A percentile compares a stretch with the other conserved stretches of the same genome.
Evolutionary conservation across 2,113 vertebrate species (phyloP).

Genomic region (Vanacampus margaritifer): DNA sequence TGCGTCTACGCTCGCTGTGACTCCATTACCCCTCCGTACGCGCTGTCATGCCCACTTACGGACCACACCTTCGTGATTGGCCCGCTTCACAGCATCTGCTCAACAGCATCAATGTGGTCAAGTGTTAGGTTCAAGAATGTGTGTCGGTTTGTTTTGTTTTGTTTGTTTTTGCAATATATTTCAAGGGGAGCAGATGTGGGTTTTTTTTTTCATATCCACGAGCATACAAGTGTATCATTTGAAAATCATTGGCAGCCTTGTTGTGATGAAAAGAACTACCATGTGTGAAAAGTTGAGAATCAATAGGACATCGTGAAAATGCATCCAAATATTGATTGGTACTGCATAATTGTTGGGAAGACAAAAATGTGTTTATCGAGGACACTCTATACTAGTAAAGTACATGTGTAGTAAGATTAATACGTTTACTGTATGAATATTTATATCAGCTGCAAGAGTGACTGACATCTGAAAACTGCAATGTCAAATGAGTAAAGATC

Average conservation of each 20-base stretch:
- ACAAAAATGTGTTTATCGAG: neutral
- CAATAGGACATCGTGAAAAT: neutral
- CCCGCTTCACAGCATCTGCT: slow-evolving; percentile 7
- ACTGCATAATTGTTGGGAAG: neutral
- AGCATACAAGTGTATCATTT: neutral
- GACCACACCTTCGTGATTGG: slow-evolving; percentile 8
- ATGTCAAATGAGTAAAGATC: neutral
- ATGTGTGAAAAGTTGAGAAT: neutral
- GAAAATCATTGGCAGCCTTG: neutral
- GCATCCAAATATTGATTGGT: neutral
- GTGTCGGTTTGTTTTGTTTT: neutral
- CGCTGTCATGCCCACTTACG: slow-evolving; percentile 34
- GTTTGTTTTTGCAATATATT: neutral
- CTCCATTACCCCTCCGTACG: slow-evolving; percentile 43
- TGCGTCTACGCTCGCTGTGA: slow-evolving; percentile 47
- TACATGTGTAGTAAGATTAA: neutral
- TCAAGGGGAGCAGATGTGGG: neutral
- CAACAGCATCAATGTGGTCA: neutral
- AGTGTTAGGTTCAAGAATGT: neutral
- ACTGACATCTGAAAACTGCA: too few relatives aligned
- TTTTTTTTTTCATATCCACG: too few relatives aligned
- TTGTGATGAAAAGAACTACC: neutral
- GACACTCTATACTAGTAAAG: neutral
- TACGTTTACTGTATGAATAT: neutral
- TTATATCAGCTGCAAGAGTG: neutral